phyloP scores from a whole-genome alignment of 2,113 vertebrate species.

The Syngnathoides biaculeatus region DNA sequence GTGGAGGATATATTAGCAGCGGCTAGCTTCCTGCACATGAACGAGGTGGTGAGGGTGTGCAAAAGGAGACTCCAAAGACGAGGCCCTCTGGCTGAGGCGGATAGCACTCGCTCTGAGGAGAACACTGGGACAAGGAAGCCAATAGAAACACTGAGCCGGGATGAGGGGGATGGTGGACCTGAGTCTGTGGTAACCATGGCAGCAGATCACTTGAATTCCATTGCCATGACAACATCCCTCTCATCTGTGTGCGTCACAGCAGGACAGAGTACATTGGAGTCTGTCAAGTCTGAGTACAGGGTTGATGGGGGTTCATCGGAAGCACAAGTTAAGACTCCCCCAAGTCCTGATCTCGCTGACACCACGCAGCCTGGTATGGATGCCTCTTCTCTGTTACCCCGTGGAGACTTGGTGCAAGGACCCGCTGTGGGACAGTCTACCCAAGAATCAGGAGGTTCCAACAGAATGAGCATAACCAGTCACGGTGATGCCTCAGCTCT shows the following conservation, averaged over 20 bases:
- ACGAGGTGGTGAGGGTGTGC: slow-evolving; percentile 91
- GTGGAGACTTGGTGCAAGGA: slow-evolving; percentile 38
- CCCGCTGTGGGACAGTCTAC: slow-evolving; percentile 22
- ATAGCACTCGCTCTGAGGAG: slow-evolving; percentile 90
- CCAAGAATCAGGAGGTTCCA: slow-evolving; percentile 27
- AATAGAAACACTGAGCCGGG: slow-evolving; percentile 15
- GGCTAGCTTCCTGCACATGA: slow-evolving; percentile 95
- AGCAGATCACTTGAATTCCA: slow-evolving; percentile 22
- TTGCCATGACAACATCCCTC: slow-evolving; percentile 24
- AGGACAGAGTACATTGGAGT: slow-evolving; percentile 38
- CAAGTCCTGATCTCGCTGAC: slow-evolving; percentile 77
- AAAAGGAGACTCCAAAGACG: slow-evolving; percentile 85
- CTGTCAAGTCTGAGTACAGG: slow-evolving; percentile 50
- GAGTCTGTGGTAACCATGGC: slow-evolving; percentile 17
- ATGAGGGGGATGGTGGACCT: slow-evolving; percentile 13
- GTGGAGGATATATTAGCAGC: slow-evolving; percentile 90
- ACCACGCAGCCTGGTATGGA: slow-evolving; percentile 90
- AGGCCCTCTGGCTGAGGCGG: slow-evolving; percentile 81
- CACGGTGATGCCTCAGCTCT: slow-evolving; percentile 61
- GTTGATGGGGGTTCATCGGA: slow-evolving; percentile 27
- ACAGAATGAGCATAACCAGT: slow-evolving; percentile 29
- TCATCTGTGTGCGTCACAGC: slow-evolving; percentile 22
- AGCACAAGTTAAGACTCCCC: slow-evolving; percentile 40
- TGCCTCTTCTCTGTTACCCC: slow-evolving; percentile 32
- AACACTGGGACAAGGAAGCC: slow-evolving; percentile 63